These are phyloP conservation scores for Stratiomys singularior DNA, from an alignment of 2,888 invertebrate species.

Conservation along the genomic window DNA sequence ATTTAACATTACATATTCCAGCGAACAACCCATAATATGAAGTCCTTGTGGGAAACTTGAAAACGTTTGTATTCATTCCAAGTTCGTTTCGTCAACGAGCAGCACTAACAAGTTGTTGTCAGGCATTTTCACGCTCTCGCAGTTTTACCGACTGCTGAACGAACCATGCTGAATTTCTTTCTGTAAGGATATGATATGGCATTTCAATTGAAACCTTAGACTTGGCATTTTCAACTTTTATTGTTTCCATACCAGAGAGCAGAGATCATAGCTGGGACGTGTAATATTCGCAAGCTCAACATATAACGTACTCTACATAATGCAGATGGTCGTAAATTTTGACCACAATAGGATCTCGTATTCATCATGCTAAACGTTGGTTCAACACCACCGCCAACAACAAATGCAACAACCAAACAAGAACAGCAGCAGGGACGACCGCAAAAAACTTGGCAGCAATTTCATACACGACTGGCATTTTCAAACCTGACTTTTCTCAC, in stretches of 20 bases:
- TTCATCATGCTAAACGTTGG: slow-evolving; percentile 15
- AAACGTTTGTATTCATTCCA: slow-evolving; percentile 7
- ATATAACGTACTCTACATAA: not conserved
- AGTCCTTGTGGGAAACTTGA: not conserved
- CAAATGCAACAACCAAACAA: not conserved
- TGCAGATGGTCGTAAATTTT: slow-evolving; percentile 5
- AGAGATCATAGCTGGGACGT: not conserved
- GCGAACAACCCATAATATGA: not conserved
- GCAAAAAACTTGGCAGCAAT: not conserved
- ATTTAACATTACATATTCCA: not conserved
- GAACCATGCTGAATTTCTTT: not conserved
- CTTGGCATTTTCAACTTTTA: not conserved
- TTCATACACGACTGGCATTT: not conserved
- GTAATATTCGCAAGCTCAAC: not conserved
- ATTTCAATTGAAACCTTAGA: slow-evolving; percentile 5
- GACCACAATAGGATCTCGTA: slow-evolving; percentile 6
- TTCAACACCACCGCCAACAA: too few relatives aligned
- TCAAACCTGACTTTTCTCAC: slow-evolving; percentile 1
- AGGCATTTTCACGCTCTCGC: slow-evolving; percentile 13
- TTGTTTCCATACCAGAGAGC: not conserved
- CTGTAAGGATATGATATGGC: not conserved
- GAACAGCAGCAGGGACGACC: too few relatives aligned
- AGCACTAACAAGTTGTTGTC: slow-evolving; percentile 14
- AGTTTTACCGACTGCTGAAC: not conserved
- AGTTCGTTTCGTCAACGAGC: slow-evolving; percentile 1